phyloP scores from a whole-genome alignment of 2,797 vertebrate species.

The Coluber constrictor region DNA sequence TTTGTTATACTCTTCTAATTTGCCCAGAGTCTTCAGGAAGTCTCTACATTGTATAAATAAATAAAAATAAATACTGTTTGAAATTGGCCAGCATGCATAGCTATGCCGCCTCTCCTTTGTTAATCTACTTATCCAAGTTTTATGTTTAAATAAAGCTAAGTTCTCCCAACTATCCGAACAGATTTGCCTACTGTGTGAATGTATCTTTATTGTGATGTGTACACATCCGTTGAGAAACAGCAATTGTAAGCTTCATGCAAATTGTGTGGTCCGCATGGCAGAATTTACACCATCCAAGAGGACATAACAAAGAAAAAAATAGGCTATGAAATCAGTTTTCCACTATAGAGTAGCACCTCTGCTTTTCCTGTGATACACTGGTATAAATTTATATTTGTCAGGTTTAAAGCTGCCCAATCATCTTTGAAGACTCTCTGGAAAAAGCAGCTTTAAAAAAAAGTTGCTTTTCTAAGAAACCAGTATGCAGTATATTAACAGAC shows the following conservation, averaged over 20 bases:
- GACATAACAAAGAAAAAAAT: neutral
- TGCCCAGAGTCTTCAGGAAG: neutral
- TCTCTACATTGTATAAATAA: neutral
- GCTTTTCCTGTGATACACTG: neutral
- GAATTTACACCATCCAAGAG: neutral
- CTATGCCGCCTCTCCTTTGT: neutral
- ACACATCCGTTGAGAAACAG: neutral
- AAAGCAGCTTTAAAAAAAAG: neutral
- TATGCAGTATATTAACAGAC: constrained; percentile 28
- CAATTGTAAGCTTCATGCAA: neutral
- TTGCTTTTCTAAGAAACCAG: constrained; percentile 15
- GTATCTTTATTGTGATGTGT: neutral
- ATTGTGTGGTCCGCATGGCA: neutral
- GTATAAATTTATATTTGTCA: neutral
- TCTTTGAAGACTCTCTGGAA: neutral
- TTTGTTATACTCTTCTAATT: neutral
- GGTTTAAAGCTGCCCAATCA: neutral
- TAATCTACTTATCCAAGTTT: neutral
- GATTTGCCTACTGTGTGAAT: neutral
- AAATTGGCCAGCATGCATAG: neutral
- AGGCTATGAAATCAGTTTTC: neutral
- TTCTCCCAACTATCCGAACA: neutral
- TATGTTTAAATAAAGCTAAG: neutral
- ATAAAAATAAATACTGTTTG: neutral
- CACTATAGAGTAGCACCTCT: neutral